Percentiles rank a stretch among this genome's conserved stretches.
These are phyloP conservation scores for Nansenia antarctica DNA, from an alignment of 2,113 vertebrate genomes.

Conservation along the genomic window DNA sequence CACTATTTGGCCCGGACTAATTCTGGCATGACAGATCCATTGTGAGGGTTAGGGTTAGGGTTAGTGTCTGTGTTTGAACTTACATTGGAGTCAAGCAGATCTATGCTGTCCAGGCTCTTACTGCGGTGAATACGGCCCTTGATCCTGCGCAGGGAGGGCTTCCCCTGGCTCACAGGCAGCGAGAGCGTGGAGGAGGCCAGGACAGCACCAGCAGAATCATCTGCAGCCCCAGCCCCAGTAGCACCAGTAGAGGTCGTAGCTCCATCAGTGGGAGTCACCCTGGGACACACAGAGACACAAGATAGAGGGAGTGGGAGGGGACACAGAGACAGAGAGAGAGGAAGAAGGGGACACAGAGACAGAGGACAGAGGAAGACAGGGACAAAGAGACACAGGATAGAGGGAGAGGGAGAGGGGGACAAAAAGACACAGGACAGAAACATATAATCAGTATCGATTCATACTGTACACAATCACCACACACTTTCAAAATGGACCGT, in stretches of 20 bases:
- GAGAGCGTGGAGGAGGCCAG: conserved; percentile 80
- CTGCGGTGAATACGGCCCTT: conserved; percentile 95
- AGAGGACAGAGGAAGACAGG: background rate
- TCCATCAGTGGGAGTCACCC: conserved; percentile 85
- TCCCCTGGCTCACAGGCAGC: conserved; percentile 86
- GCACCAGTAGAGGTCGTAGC: conserved; percentile 67
- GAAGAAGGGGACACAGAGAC: background rate
- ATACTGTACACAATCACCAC: too few relatives aligned
- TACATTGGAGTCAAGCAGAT: conserved; percentile 93
- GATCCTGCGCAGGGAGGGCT: conserved; percentile 92
- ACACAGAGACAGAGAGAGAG: background rate
- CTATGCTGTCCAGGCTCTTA: conserved; percentile 93
- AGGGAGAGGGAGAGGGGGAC: background rate
- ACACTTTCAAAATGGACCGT: conserved; percentile 35
- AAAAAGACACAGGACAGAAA: background rate
- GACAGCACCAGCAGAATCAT: too few relatives aligned
- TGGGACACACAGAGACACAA: conserved; percentile 57
- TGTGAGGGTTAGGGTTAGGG: too few relatives aligned
- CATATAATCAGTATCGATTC: background rate
- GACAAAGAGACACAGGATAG: conserved; percentile 15
- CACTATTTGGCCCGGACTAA: too few relatives aligned
- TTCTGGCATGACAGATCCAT: too few relatives aligned
- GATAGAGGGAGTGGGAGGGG: too few relatives aligned
- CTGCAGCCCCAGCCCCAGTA: conserved; percentile 66
- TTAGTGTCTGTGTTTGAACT: conserved; percentile 75